Conservation (phyloP, 2,888 invertebrate genomes). For the Adineta ricciae region DNA sequence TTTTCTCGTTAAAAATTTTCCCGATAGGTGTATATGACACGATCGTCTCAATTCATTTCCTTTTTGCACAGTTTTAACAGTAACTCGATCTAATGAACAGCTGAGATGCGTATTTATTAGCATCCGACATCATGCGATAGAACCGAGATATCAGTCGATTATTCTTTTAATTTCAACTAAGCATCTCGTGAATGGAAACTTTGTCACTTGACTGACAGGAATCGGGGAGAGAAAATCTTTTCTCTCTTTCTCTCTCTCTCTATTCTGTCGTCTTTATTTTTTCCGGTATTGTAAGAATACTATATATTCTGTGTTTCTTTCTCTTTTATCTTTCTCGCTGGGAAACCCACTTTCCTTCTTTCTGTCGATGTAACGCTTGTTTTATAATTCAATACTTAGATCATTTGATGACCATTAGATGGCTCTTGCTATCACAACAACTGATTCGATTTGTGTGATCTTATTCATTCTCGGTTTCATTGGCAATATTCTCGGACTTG, state of each 20-base stretch:
- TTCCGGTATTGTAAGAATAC: background rate
- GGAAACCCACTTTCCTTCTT: no score
- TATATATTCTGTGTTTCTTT: background rate
- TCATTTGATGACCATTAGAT: background rate
- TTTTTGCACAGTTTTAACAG: background rate
- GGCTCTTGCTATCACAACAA: background rate
- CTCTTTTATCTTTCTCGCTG: background rate
- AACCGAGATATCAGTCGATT: background rate
- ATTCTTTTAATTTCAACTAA: background rate
- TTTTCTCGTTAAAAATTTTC: no score
- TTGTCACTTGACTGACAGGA: background rate
- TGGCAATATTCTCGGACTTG: background rate
- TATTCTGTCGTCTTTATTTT: background rate
- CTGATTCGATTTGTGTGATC: background rate
- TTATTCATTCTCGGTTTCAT: slow-evolving; percentile 4
- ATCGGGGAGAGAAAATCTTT: background rate
- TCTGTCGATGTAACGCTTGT: background rate
- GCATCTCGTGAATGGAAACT: background rate
- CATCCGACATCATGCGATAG: background rate
- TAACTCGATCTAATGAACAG: background rate
- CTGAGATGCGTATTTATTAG: background rate
- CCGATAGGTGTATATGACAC: no score
- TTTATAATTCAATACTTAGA: background rate
- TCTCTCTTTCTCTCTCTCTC: no score
- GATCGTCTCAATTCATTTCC: background rate